phyloP scores from a whole-genome alignment of 2,888 invertebrate species.

The Apodemia zela region DNA sequence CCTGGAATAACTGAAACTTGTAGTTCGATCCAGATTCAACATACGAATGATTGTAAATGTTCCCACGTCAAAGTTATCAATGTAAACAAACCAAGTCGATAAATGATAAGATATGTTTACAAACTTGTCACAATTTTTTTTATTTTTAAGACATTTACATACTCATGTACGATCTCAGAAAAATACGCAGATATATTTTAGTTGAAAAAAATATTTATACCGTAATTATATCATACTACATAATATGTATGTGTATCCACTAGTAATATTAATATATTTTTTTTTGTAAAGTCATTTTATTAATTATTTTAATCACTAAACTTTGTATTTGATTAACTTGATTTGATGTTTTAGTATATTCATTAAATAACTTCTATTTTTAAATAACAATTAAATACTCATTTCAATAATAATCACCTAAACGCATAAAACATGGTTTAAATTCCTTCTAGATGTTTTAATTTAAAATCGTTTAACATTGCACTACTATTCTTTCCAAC shows the following conservation, averaged over 20 bases:
- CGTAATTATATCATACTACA: too few species aligned
- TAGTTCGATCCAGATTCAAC: conserved; percentile 8
- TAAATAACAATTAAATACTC: too few species aligned
- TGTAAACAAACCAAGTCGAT: conserved; percentile 2
- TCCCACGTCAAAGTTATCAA: conserved; percentile 28
- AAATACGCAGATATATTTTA: too few species aligned
- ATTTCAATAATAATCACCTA: not conserved
- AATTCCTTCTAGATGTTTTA: not conserved
- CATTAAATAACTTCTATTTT: too few species aligned
- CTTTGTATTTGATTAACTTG: too few species aligned
- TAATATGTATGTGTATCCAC: too few species aligned
- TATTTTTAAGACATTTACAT: not conserved
- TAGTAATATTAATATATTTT: too few species aligned
- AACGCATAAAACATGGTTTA: not conserved
- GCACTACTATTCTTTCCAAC: conserved; percentile 1
- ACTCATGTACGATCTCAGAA: too few species aligned
- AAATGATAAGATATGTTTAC: not conserved
- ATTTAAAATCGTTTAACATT: not conserved
- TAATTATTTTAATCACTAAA: too few species aligned
- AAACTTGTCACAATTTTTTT: not conserved
- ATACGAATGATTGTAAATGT: conserved; percentile 26
- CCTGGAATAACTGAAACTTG: conserved; percentile 45
- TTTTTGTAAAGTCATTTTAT: too few species aligned
- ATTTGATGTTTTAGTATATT: too few species aligned
- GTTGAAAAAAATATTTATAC: too few species aligned